Percentiles rank a stretch among this genome's conserved stretches.
These are phyloP conservation scores for Tiliacea citrago DNA, from an alignment of 2,888 invertebrate species.

Conservation along the genomic window DNA sequence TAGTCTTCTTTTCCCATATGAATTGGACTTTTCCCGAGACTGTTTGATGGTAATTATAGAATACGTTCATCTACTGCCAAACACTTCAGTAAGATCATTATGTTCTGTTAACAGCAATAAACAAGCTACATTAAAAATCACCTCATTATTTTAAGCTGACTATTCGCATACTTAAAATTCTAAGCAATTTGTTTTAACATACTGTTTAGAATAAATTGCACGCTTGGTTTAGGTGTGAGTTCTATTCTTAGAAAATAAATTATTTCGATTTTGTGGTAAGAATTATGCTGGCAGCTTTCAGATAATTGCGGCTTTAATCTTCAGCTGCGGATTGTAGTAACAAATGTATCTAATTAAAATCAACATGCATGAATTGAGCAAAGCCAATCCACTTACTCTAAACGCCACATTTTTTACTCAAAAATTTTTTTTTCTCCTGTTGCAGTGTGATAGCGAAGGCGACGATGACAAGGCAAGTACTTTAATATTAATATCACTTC, in stretches of 20 bases:
- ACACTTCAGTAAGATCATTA: constrained; percentile 30
- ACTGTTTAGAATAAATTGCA: constrained; percentile 59
- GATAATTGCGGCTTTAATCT: constrained; percentile 47
- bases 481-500: constrained; percentile 71
- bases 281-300: constrained; percentile 51
- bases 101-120: constrained; percentile 36
- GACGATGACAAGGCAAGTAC: constrained; percentile 96
- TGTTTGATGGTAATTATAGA: constrained; percentile 62
- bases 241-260: constrained; percentile 47
- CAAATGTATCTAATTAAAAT: constrained; percentile 41
- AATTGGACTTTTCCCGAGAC: constrained; percentile 70
- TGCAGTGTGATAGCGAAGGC: constrained; percentile 98
- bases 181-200: constrained; percentile 57
- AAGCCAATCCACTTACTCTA: constrained; percentile 11
- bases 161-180: constrained; percentile 57
- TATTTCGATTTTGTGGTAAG: constrained; percentile 40
- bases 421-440: constrained; percentile 86
- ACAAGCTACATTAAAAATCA: constrained; percentile 45
- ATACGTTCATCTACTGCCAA: constrained; percentile 44
- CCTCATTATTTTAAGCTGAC: constrained; percentile 47
- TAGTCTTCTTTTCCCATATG: constrained; percentile 78
- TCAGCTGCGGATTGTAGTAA: constrained; percentile 47
- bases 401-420: constrained; percentile 58
- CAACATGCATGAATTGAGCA: constrained; percentile 46
- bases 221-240: constrained; percentile 61